Conservation (phyloP, 2,797 vertebrate species). For the Dendrocincla tyrannina region DNA sequence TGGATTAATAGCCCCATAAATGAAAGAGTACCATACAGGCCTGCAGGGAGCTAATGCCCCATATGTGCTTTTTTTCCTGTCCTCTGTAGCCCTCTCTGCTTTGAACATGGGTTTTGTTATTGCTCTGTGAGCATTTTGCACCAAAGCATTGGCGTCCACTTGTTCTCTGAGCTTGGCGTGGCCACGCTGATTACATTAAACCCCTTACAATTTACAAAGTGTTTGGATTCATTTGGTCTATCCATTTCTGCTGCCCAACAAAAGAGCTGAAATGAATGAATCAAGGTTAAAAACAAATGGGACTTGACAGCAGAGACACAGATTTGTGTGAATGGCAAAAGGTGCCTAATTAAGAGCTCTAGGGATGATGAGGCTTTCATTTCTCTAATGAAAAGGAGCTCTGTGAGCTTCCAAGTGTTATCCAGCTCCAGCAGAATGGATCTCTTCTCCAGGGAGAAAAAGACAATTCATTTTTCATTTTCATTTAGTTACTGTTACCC, state of each 20-base stretch:
- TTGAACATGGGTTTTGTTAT: neutral
- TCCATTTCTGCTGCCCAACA: constrained; percentile 29
- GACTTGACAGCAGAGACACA: constrained; percentile 47
- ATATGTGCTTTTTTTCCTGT: neutral
- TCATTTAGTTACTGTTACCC: neutral
- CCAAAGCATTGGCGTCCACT: neutral
- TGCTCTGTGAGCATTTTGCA: neutral
- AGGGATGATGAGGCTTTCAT: constrained; percentile 53
- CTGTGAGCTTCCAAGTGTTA: constrained; percentile 25
- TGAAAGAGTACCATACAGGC: neutral
- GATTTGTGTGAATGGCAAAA: constrained; percentile 54
- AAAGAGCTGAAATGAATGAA: constrained; percentile 23
- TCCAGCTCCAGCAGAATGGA: neutral
- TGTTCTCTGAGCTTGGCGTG: neutral
- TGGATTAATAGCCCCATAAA: neutral
- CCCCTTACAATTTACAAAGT: neutral
- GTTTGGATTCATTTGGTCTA: neutral
- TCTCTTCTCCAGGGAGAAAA: constrained; percentile 35
- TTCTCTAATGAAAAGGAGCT: constrained; percentile 62
- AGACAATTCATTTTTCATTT: constrained; percentile 24
- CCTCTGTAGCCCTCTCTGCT: neutral
- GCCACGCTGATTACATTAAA: constrained; percentile 14
- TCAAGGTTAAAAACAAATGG: constrained; percentile 60
- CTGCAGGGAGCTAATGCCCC: neutral
- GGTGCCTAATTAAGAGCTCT: constrained; percentile 62